Conservation (phyloP, 2,888 invertebrate genomes). For the Petrolisthes manimaculis region DNA sequence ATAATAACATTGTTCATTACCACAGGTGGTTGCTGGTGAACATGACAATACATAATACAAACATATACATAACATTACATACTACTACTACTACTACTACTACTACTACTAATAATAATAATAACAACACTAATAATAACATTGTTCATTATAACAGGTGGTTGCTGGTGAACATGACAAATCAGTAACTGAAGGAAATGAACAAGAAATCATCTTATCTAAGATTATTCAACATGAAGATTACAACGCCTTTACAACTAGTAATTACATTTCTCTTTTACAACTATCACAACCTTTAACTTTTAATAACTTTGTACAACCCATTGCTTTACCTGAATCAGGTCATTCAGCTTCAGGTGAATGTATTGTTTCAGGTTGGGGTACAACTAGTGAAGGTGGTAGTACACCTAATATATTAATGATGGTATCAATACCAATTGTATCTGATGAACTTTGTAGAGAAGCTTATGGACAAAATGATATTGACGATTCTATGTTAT, state of each 20-base stretch:
- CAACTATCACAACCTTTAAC: slow-evolving; percentile 18
- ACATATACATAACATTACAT: too few species aligned
- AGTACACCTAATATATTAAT: slow-evolving; percentile 26
- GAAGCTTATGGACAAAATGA: slow-evolving; percentile 28
- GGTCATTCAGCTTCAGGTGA: slow-evolving; percentile 39
- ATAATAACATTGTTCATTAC: too few species aligned
- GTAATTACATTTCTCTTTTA: slow-evolving; percentile 46
- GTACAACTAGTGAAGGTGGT: slow-evolving; percentile 42
- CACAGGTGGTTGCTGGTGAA: too few species aligned
- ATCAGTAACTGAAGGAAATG: slow-evolving; percentile 13
- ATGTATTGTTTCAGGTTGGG: slow-evolving; percentile 63
- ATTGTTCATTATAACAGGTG: neutral
- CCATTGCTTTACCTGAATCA: slow-evolving; percentile 25
- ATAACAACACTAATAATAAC: too few species aligned
- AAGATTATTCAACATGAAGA: slow-evolving; percentile 42
- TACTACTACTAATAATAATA: too few species aligned
- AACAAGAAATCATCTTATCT: slow-evolving; percentile 17
- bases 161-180: slow-evolving; percentile 41
- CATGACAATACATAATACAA: too few species aligned
- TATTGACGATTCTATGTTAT: slow-evolving; percentile 53
- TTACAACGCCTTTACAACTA: slow-evolving; percentile 5
- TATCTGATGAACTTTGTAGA: slow-evolving; percentile 45
- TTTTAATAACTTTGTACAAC: slow-evolving; percentile 30
- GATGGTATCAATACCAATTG: slow-evolving; percentile 50
- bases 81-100: too few species aligned